Conservation (phyloP, 2,888 invertebrate genomes). For the Polietes domitor region DNA sequence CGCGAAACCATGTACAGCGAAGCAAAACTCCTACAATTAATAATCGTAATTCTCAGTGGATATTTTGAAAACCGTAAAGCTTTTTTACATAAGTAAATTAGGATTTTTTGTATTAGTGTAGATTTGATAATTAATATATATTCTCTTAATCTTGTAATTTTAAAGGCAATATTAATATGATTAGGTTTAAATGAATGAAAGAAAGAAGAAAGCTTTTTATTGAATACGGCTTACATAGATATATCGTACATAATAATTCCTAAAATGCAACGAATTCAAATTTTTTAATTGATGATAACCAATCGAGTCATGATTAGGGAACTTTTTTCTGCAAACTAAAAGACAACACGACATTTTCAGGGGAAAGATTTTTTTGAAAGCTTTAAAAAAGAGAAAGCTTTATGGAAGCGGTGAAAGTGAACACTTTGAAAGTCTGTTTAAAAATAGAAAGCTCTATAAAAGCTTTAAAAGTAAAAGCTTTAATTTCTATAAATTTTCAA, state of each 20-base stretch:
- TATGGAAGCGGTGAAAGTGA: too few species aligned
- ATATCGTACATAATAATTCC: too few species aligned
- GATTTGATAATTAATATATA: too few species aligned
- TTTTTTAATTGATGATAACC: slow-evolving; percentile 52
- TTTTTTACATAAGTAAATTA: slow-evolving; percentile 51
- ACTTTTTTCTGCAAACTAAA: not conserved
- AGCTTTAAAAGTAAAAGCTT: too few species aligned
- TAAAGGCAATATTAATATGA: slow-evolving; percentile 48
- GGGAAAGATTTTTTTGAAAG: not conserved
- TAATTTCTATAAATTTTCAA: too few species aligned
- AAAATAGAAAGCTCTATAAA: too few species aligned
- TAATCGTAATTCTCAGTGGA: slow-evolving; percentile 62
- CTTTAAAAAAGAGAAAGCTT: not conserved
- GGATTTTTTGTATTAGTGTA: not conserved
- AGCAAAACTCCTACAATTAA: not conserved
- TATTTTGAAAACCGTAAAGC: slow-evolving; percentile 66
- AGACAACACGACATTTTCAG: not conserved
- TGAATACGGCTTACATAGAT: slow-evolving; percentile 42
- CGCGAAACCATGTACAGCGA: too few species aligned
- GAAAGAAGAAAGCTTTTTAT: slow-evolving; percentile 1
- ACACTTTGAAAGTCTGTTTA: too few species aligned
- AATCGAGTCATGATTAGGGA: slow-evolving; percentile 60
- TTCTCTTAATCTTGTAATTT: not conserved
- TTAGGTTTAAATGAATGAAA: slow-evolving; percentile 24
- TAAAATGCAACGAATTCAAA: slow-evolving; percentile 63